Percentiles rank a stretch among this genome's conserved stretches.
phyloP scores from a whole-genome alignment of 2,797 vertebrate species.

The Pangasius larnaudii region DNA sequence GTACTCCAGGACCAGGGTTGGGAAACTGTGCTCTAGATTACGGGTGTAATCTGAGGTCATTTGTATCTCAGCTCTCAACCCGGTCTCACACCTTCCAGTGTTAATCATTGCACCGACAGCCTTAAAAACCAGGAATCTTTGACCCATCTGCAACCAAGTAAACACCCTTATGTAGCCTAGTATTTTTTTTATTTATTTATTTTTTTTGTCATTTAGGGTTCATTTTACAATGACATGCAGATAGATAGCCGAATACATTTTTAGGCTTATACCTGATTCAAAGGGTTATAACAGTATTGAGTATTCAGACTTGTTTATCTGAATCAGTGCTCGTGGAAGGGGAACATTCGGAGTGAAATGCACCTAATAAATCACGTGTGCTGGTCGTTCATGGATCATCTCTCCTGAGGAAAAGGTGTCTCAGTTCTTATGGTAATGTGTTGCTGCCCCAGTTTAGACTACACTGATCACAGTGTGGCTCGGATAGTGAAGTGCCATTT shows the following conservation, averaged over 20 bases:
- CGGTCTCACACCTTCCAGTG: slow-evolving; percentile 3
- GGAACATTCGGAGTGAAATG: background rate
- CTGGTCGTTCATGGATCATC: background rate
- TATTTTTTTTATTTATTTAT: too few relatives aligned
- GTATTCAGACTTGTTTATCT: background rate
- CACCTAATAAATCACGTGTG: background rate
- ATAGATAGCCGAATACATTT: background rate
- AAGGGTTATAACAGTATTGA: background rate
- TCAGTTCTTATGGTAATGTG: background rate
- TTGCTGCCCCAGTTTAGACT: background rate
- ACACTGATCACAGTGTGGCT: background rate
- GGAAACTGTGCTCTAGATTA: background rate
- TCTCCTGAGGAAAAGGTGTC: background rate
- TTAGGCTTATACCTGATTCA: background rate
- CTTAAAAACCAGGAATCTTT: background rate
- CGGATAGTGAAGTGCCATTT: background rate
- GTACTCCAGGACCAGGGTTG: too few relatives aligned
- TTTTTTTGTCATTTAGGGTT: background rate
- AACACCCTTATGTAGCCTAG: background rate
- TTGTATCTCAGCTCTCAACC: background rate
- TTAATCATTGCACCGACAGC: background rate
- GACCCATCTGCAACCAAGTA: background rate
- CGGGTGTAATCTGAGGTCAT: background rate
- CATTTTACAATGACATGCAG: background rate
- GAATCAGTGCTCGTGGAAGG: background rate